Percentiles rank a stretch among this genome's conserved stretches.
Conservation (phyloP, 2,888 invertebrate species). For the Spodoptera littoralis region DNA sequence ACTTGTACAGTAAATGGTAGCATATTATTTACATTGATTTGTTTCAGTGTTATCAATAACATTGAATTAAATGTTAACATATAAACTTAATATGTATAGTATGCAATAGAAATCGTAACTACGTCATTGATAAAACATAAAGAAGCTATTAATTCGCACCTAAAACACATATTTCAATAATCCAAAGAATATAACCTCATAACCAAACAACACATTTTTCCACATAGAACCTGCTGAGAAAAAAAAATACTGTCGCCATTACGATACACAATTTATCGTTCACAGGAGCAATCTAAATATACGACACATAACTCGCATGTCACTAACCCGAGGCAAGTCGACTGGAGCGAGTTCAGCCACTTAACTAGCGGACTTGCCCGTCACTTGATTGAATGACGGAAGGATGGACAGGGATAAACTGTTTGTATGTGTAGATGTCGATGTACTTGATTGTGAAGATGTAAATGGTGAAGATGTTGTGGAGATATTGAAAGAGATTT, state of each 20-base stretch:
- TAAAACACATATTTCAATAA: not conserved
- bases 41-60: no score
- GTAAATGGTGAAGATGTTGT: not conserved
- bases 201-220: not conserved
- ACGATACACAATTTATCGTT: slow-evolving; percentile 32
- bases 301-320: slow-evolving; percentile 50
- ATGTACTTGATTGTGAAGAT: not conserved
- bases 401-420: slow-evolving; percentile 52
- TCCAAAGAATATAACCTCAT: not conserved
- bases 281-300: slow-evolving; percentile 43
- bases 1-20: no score
- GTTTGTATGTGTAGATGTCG: slow-evolving; percentile 15
- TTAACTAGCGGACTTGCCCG: slow-evolving; percentile 29
- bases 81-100: no score
- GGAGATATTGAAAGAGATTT: no score
- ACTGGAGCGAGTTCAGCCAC: slow-evolving; percentile 29
- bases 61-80: no score
- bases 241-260: slow-evolving; percentile 11
- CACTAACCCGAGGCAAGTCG: slow-evolving; percentile 47
- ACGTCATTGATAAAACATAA: no score
- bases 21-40: no score
- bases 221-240: not conserved
- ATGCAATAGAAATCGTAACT: no score
- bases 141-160: no score
- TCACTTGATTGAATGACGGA: slow-evolving; percentile 51